These are phyloP conservation scores for Nothoprocta perdicaria DNA, from an alignment of 2,113 vertebrate genomes.

Conservation along the genomic window DNA sequence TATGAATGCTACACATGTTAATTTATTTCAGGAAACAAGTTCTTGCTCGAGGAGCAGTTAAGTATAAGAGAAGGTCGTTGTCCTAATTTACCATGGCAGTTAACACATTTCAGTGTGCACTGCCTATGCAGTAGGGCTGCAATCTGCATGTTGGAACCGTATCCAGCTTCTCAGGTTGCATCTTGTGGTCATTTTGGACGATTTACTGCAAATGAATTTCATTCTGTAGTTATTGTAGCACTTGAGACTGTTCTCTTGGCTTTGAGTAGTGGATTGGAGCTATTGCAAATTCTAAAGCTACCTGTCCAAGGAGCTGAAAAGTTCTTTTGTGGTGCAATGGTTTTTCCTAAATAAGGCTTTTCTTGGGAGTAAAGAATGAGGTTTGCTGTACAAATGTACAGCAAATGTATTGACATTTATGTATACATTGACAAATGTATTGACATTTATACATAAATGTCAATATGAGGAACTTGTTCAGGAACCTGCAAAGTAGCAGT, in stretches of 20 bases:
- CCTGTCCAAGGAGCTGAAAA: not conserved
- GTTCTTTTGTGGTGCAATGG: not conserved
- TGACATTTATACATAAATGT: too few relatives aligned
- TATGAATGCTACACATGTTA: not conserved
- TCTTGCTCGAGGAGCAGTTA: constrained; percentile 9
- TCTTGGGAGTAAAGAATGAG: not conserved
- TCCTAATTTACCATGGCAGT: constrained; percentile 3
- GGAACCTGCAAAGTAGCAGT: not conserved
- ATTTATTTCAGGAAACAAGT: constrained; percentile 15
- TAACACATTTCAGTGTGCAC: not conserved
- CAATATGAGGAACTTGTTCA: not conserved
- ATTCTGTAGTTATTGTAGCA: not conserved
- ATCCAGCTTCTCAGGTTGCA: not conserved
- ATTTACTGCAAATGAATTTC: not conserved
- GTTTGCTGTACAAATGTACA: not conserved
- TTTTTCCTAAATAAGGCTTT: not conserved
- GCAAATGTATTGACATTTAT: too few relatives aligned
- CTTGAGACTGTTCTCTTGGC: not conserved
- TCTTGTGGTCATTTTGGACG: not conserved
- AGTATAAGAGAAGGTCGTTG: not conserved
- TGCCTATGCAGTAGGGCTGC: not conserved
- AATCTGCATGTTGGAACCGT: not conserved
- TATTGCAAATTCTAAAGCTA: not conserved
- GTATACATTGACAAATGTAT: too few relatives aligned
- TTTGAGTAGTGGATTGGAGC: not conserved